Evolutionary conservation across 30 jellyfish, hydroid and myxozoan genomes (phyloP), one percentile per base, ranked within the genome.

Genomic region (Hydractinia symbiolongicarpus): DNA sequence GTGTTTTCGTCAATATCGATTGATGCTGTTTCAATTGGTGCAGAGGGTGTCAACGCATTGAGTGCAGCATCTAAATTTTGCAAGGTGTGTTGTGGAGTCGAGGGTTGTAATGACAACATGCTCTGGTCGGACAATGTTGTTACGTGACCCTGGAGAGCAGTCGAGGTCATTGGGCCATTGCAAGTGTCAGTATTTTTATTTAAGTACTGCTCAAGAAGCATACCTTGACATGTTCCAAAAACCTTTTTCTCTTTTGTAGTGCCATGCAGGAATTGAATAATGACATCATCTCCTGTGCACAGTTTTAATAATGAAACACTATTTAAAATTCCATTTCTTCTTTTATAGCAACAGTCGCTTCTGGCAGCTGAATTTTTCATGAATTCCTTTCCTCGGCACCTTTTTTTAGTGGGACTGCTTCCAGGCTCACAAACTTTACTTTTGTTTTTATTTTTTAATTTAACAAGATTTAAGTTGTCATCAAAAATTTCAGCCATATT

Each of bases 1-100:
- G 78, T 13, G 78, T 67, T 67, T 10, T 67, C 78, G 69, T 58
- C 69, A 58, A 58, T 58, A 11, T 58, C 17, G 69, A 1, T 16
- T 58, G 19, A 11, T 58, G 19, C 69, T 11, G 17, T 58, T 16
- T 30, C 44, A 30, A 58, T 11, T 16, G 19, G 19, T 11, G 17
- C 19, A 16, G 69, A 58, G 69, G 69, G 69, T 58, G 69, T 58
- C 69, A 58, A 58, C 69, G 15, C 19, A 16, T 11, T 13, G 15
- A 58, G 19, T 58, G 69, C 19, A 11, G 15, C 69, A 16, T 58
- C 69, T 58, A 58, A 58, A 58, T 11, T 30, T 30, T 30, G 44
- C 44, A 30, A 30, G 44, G 44, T 30, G 44, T 30, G 44, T 30
- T 30, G 44, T 30, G 44, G 1, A 30, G 44, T 30, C 44, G 2